Conservation (phyloP, 2,888 invertebrate genomes). For the Cephonodes hylas region DNA sequence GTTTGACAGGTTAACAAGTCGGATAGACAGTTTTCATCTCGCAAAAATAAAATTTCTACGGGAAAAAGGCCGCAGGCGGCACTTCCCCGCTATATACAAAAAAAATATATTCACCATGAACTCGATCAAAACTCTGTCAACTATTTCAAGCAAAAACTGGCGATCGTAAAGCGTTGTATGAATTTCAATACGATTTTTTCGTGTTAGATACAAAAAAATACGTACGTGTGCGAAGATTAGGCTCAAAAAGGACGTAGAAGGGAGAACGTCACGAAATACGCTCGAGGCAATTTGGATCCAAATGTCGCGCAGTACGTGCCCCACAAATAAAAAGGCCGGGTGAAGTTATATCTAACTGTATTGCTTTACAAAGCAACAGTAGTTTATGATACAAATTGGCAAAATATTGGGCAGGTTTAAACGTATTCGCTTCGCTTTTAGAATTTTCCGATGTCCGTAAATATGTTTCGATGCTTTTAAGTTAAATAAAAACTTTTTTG, state of each 20-base stretch:
- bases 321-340: constrained; percentile 74
- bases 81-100: no score
- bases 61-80: neutral
- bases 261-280: constrained; percentile 69
- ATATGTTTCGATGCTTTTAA: neutral
- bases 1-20: neutral
- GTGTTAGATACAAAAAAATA: constrained; percentile 55
- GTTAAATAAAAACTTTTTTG: neutral
- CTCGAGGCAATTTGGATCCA: constrained; percentile 78
- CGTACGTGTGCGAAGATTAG: constrained; percentile 70
- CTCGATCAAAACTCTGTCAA: neutral
- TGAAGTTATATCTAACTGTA: constrained; percentile 43
- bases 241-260: constrained; percentile 60
- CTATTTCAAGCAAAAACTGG: constrained; percentile 24
- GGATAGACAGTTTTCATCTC: neutral
- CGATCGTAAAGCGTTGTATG: constrained; percentile 42
- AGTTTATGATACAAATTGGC: constrained; percentile 1
- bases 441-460: neutral
- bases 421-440: neutral
- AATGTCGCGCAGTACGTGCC: constrained; percentile 78
- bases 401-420: constrained; percentile 4
- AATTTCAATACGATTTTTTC: constrained; percentile 55
- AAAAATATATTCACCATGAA: neutral
- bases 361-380: constrained; percentile 19
- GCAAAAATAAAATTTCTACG: neutral